A percentile compares a stretch with the other conserved stretches of the same genome.
Conservation (phyloP, 2,113 vertebrate species). For the Solea solea region DNA sequence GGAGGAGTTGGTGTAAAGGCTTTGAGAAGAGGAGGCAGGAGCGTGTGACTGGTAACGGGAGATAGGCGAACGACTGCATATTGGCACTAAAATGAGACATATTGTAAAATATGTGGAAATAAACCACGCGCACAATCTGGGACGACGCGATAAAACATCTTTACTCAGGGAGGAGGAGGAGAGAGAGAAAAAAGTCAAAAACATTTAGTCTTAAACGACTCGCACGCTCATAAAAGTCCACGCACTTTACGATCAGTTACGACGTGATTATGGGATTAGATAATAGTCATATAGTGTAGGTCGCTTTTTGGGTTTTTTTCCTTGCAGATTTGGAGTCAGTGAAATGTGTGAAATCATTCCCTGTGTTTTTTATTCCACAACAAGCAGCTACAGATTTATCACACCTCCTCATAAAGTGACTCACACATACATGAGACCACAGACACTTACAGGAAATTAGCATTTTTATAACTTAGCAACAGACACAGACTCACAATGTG, state of each 20-base stretch:
- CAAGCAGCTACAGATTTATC: constrained; percentile 10
- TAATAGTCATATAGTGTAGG: constrained; percentile 8
- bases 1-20: constrained; percentile 29
- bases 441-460: constrained; percentile 22
- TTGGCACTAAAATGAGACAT: constrained; percentile 30
- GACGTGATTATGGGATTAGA: not conserved
- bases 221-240: constrained; percentile 1
- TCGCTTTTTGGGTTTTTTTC: constrained; percentile 2
- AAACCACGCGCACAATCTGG: constrained; percentile 47
- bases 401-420: constrained; percentile 47
- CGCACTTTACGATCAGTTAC: not conserved
- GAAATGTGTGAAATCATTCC: constrained; percentile 12
- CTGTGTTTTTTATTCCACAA: constrained; percentile 24
- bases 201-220: not conserved
- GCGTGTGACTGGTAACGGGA: constrained; percentile 50
- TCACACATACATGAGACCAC: constrained; percentile 29
- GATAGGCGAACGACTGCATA: constrained; percentile 54
- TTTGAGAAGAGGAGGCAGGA: constrained; percentile 43
- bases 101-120: constrained; percentile 36
- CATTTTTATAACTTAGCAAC: constrained; percentile 15
- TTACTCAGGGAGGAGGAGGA: constrained; percentile 29
- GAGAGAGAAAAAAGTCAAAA: not conserved
- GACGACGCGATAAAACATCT: constrained; percentile 44
- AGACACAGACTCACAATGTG: not conserved
- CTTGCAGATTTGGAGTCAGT: not conserved